phyloP scores from a whole-genome alignment of 2,797 vertebrate genomes.

The Pelobates cultripes region DNA sequence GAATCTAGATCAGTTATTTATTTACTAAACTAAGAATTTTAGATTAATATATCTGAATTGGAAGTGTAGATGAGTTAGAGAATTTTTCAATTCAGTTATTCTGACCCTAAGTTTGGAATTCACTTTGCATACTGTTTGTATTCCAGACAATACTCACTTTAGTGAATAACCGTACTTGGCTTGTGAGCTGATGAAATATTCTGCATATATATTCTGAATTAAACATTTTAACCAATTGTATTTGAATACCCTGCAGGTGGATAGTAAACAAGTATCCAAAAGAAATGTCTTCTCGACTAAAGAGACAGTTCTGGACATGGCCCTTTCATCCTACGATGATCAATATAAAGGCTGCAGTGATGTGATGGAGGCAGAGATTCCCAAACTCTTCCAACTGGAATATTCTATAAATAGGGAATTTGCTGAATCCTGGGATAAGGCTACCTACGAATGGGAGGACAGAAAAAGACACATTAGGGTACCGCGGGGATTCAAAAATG shows the following conservation, averaged over 20 bases:
- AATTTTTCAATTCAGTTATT: too few relatives aligned
- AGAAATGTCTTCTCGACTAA: slow-evolving; percentile 58
- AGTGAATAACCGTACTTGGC: too few relatives aligned
- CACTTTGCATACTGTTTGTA: too few relatives aligned
- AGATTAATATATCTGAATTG: too few relatives aligned
- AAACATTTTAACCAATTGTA: too few relatives aligned
- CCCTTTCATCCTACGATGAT: slow-evolving; percentile 66
- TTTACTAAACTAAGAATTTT: too few relatives aligned
- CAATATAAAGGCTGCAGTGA: slow-evolving; percentile 64
- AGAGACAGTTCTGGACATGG: slow-evolving; percentile 64
- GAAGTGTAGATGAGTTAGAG: too few relatives aligned
- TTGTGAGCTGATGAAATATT: too few relatives aligned
- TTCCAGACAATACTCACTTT: too few relatives aligned
- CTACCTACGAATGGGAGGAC: slow-evolving; percentile 55
- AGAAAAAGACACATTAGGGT: accelerated
- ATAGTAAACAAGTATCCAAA: background rate
- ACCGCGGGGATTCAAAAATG: slow-evolving; percentile 9
- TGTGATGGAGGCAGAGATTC: slow-evolving; percentile 59
- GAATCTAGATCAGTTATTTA: too few relatives aligned
- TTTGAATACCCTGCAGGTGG: slow-evolving; percentile 16
- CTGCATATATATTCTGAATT: too few relatives aligned
- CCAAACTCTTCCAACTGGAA: slow-evolving; percentile 61
- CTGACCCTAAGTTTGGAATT: too few relatives aligned
- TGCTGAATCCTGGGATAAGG: slow-evolving; percentile 54
- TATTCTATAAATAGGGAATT: slow-evolving; percentile 61